phyloP scores from a whole-genome alignment of 2,888 invertebrate species.

The Agrilus cyanescens region DNA sequence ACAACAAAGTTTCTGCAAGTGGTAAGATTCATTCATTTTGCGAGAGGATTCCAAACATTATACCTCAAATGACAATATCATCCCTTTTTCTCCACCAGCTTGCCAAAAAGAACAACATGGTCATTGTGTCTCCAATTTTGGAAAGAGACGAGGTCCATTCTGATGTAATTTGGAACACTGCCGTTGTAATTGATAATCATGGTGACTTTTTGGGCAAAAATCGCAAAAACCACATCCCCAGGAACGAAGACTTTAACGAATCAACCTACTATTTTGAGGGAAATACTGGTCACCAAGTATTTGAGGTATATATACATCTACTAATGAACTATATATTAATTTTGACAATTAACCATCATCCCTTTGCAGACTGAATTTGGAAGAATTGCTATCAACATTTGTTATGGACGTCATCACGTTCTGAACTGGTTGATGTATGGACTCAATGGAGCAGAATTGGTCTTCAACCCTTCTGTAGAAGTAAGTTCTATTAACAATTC shows the following conservation, averaged over 20 bases:
- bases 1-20: slow-evolving; percentile 67
- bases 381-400: slow-evolving; percentile 88
- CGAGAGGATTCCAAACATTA: neutral
- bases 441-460: slow-evolving; percentile 94
- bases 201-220: slow-evolving; percentile 86
- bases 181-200: slow-evolving; percentile 77
- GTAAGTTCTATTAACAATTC: slow-evolving; percentile 33
- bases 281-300: slow-evolving; percentile 84
- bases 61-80: neutral
- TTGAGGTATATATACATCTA: slow-evolving; percentile 10
- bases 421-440: slow-evolving; percentile 97
- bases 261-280: slow-evolving; percentile 93
- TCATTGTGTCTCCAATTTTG: slow-evolving; percentile 87
- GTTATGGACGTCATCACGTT: slow-evolving; percentile 96
- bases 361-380: slow-evolving; percentile 58
- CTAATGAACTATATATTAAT: too few species aligned
- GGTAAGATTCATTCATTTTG: slow-evolving; percentile 28
- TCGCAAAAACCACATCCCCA: slow-evolving; percentile 95
- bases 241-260: slow-evolving; percentile 96
- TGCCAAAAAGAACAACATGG: slow-evolving; percentile 74
- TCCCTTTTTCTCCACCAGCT: slow-evolving; percentile 37
- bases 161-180: slow-evolving; percentile 88
- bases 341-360: too few species aligned
- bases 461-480: slow-evolving; percentile 97
- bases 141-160: slow-evolving; percentile 75